A percentile compares a stretch with the other conserved stretches of the same genome.
These are phyloP conservation scores for Cydia amplana DNA, from an alignment of 1,140 invertebrate species.

Conservation along the genomic window DNA sequence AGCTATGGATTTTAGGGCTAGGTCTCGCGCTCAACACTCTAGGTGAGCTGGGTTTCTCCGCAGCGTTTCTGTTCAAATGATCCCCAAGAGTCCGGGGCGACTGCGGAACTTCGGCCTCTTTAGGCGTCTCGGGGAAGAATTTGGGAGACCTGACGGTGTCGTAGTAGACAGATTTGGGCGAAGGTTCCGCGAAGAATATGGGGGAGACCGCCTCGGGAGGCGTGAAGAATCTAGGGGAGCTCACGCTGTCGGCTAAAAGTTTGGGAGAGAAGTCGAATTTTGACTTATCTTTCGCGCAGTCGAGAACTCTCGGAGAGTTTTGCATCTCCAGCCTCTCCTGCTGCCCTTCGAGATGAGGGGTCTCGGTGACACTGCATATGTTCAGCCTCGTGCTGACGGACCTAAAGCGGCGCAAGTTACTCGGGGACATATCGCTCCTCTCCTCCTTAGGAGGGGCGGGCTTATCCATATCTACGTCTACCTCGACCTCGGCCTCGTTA, in stretches of 20 bases:
- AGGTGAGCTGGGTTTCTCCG: slow-evolving; percentile 72
- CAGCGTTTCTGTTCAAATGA: slow-evolving; percentile 67
- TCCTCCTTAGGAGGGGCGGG: slow-evolving; percentile 47
- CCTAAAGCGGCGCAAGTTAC: slow-evolving; percentile 66
- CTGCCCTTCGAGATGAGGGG: slow-evolving; percentile 53
- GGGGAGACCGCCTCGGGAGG: slow-evolving; percentile 71
- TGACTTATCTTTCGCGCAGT: slow-evolving; percentile 72
- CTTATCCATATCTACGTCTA: slow-evolving; percentile 48
- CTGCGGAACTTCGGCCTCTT: slow-evolving; percentile 61
- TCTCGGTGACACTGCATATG: slow-evolving; percentile 70
- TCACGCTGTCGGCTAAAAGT: slow-evolving; percentile 61
- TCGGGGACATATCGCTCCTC: slow-evolving; percentile 57
- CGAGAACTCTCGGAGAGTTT: slow-evolving; percentile 67
- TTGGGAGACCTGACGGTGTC: slow-evolving; percentile 69
- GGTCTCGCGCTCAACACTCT: slow-evolving; percentile 63
- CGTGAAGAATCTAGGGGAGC: slow-evolving; percentile 71
- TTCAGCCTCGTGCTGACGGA: slow-evolving; percentile 70
- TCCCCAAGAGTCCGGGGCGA: slow-evolving; percentile 69
- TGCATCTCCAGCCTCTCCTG: slow-evolving; percentile 70
- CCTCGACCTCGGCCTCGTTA: slow-evolving; percentile 40
- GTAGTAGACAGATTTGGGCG: slow-evolving; percentile 71
- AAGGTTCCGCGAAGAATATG: slow-evolving; percentile 72
- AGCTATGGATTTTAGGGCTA: slow-evolving; percentile 70
- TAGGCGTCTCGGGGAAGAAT: slow-evolving; percentile 70
- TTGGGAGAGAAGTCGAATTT: slow-evolving; percentile 75